Base-by-base conservation (phyloP, 2,113 vertebrate species). In the Oncorhynchus nerka region DNA sequence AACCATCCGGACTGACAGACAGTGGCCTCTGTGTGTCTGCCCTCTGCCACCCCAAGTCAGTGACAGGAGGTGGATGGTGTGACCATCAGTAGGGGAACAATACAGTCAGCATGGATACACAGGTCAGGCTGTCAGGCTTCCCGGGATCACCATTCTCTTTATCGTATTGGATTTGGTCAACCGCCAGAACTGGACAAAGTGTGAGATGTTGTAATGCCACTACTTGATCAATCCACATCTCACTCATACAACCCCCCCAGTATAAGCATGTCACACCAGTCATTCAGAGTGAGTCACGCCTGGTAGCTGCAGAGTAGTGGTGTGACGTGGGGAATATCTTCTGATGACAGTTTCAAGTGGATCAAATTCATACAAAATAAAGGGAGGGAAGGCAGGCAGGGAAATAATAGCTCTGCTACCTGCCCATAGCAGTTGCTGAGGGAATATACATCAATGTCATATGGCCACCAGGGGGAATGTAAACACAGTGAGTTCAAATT, bases 31-130 rank as follows among this genome's bases (percentile, higher is more conserved):
- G 70, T 75, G 73, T 74, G 57, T 16, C 22, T 71, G 57, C 62
- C 68, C 24, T 39, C 62, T 30, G 66, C 64, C 45, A 68, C 51
- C 66, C 76, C 77, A 75, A 73, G 20, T 73, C 81, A 32, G 85
- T 84, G 84, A 83, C 87, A 89, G 88, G 85, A 84, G 80, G 87
- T 81, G 86, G 69, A 86, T 91, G 88, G 89, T 88, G 91, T 88
- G 67, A 85, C 74, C 71, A 78, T 61, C 71, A 28, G 61, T 48
- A 26, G 83, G 85, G 73, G 51, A 57, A 55, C 51, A 55, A 45
- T 45, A 45, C 12, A 55, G 51, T 55, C 51, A 19, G 51, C 51
- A 19, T 55, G 75, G 82, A 30, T 32, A 72, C 30, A 28, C 48
- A 8, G 22, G 57, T 7, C n/a, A 26, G n/a, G 48, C 20, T 45